phyloP scores from a whole-genome alignment of 2,113 vertebrate genomes.

The Phaethon lepturus region DNA sequence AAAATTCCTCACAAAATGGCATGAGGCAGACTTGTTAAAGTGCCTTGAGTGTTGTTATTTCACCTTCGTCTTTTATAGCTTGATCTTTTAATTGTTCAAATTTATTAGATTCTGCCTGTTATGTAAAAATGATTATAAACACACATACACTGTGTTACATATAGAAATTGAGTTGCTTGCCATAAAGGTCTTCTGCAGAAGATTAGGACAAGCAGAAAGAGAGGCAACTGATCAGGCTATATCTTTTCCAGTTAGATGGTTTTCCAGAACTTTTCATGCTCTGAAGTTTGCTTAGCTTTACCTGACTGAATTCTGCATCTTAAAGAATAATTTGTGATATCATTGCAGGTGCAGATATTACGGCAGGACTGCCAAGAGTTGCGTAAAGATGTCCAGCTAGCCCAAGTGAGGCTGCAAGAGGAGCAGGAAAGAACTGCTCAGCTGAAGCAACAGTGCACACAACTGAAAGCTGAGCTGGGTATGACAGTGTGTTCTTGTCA shows the following conservation, averaged over 20 bases:
- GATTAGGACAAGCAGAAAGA: neutral
- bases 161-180: neutral
- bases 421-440: conserved; percentile 53
- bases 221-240: neutral
- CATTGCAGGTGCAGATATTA: conserved; percentile 74
- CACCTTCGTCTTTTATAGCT: neutral
- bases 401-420: conserved; percentile 57
- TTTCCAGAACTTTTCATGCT: neutral
- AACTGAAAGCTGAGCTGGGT: conserved; percentile 76
- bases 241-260: neutral
- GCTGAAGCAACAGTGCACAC: conserved; percentile 55
- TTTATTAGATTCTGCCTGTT: neutral
- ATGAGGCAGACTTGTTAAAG: neutral
- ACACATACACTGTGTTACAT: neutral
- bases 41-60: neutral
- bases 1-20: too few relatives aligned
- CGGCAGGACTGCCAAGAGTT: conserved; percentile 70
- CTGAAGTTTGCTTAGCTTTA: neutral
- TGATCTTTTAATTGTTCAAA: neutral
- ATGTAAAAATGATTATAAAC: neutral
- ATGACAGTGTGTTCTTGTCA: neutral
- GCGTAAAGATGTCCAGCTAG: conserved; percentile 45
- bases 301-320: neutral
- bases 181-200: neutral
- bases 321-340: neutral